These are phyloP conservation scores for Rhynchonycteris naso DNA, from an alignment of 2,797 vertebrate genomes.

Conservation along the genomic window DNA sequence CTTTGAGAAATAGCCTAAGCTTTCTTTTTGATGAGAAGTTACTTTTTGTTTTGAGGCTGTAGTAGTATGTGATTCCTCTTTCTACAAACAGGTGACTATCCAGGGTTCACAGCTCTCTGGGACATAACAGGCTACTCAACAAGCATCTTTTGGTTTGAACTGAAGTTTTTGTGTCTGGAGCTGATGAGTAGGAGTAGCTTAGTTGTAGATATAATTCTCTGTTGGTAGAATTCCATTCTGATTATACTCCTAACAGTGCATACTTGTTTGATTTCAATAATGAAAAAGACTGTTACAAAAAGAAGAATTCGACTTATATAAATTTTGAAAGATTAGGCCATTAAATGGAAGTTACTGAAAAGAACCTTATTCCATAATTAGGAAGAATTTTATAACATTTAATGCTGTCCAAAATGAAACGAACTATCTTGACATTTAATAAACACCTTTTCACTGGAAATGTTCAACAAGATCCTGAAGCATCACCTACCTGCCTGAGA, in stretches of 20 bases:
- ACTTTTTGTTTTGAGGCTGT: background rate
- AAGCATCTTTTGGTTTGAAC: background rate
- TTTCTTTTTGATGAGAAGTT: background rate
- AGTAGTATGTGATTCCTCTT: background rate
- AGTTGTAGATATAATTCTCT: background rate
- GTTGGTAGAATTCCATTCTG: background rate
- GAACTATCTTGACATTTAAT: background rate
- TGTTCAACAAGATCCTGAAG: background rate
- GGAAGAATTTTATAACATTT: background rate
- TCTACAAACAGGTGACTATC: background rate
- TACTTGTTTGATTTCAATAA: background rate
- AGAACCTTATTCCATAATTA: background rate
- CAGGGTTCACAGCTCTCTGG: background rate
- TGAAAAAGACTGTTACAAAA: background rate
- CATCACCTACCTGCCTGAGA: background rate
- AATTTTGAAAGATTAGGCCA: background rate
- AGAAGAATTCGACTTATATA: background rate
- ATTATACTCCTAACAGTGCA: background rate
- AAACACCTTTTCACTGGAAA: background rate
- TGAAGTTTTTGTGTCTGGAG: background rate
- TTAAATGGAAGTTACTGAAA: background rate
- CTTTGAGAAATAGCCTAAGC: background rate
- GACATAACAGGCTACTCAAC: background rate
- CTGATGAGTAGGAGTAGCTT: background rate
- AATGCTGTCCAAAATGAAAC: conserved; percentile 42